Conservation (phyloP, 2,113 vertebrate species). For the cattle (Bos taurus) region ARS-UCD2.0 NC_037336.1:7549001-7549500, state of each 20-base stretch:
- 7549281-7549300: slow-evolving; percentile 24
- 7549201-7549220: neutral
- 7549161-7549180: neutral
- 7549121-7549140: slow-evolving; percentile 24
- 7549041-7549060: neutral
- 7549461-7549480: neutral
- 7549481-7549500: neutral
- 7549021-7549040: slow-evolving; percentile 5
- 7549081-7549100: neutral
- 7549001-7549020: neutral
- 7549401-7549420: neutral
- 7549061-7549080: neutral
- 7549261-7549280: neutral
- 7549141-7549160: slow-evolving; percentile 10
- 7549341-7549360: neutral
- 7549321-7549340: neutral
- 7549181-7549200: neutral
- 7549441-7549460: neutral
- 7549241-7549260: neutral
- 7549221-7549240: neutral
- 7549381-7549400: neutral
- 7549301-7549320: neutral
- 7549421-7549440: slow-evolving; percentile 8
- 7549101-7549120: neutral
- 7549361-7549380: neutral